Conservation (phyloP, 1,140 invertebrate species). For the Ephestia elutella region DNA sequence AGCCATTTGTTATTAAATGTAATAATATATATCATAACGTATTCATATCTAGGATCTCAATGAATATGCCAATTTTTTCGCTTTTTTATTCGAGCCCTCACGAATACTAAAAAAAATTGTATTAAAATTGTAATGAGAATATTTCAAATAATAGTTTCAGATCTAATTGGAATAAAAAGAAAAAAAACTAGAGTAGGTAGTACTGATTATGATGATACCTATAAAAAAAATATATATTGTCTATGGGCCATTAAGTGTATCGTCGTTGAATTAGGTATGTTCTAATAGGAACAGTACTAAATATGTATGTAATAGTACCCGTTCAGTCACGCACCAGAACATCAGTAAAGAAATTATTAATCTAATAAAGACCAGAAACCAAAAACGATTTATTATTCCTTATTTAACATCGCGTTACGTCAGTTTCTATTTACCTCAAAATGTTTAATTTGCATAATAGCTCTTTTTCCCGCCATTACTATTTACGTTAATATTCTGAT, state of each 20-base stretch:
- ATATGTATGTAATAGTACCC: not conserved
- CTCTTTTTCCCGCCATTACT: slow-evolving; percentile 70
- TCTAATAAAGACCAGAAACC: slow-evolving; percentile 37
- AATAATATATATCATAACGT: slow-evolving; percentile 72
- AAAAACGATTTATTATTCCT: slow-evolving; percentile 64
- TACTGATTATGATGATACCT: not conserved
- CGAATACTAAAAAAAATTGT: not conserved
- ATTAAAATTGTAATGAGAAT: too few species aligned
- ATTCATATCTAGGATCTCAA: slow-evolving; percentile 71
- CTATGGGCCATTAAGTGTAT: not conserved
- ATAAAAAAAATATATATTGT: not conserved
- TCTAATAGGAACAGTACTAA: not conserved
- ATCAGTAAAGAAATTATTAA: slow-evolving; percentile 17
- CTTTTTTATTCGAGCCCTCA: slow-evolving; percentile 22
- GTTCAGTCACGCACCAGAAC: slow-evolving; percentile 26
- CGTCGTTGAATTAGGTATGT: not conserved
- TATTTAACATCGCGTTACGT: slow-evolving; percentile 60
- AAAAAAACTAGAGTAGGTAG: not conserved
- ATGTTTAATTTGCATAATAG: slow-evolving; percentile 73
- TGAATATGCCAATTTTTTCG: slow-evolving; percentile 63
- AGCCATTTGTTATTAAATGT: slow-evolving; percentile 65
- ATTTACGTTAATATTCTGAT: slow-evolving; percentile 72
- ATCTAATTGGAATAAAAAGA: too few species aligned
- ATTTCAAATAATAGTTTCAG: too few species aligned
- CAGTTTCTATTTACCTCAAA: slow-evolving; percentile 69